Base-by-base conservation (phyloP, 2,888 invertebrate genomes). In the Tanypteryx hageni region DNA sequence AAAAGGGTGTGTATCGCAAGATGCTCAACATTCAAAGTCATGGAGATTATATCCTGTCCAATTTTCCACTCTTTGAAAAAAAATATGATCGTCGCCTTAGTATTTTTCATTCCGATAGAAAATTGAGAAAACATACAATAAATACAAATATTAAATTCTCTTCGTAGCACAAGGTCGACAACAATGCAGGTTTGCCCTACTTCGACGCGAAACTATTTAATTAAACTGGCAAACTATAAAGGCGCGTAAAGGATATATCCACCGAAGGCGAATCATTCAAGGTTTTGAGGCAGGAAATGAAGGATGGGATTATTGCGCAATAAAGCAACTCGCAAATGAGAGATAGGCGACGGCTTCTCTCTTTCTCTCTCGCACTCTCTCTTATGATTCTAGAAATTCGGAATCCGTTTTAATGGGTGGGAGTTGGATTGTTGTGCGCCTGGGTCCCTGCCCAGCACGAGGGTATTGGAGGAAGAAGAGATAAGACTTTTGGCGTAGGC, bases 291-390 rank as follows among this genome's bases (percentile, higher is more conserved):
- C 89, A 61, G 89, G 64, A 89, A 89, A 89, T 89, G 89, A 27
- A 68, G 56, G 89, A 44, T 11, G 64, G 89, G 44, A 89, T 89
- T 89, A 89, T 89, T 89, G 89, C 64, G 89, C 89, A 68, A 89
- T 89, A 89, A 89, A 89, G 61, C 76, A 18, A 44, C 89, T 22
- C 68, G 68, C 16, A 64, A 89, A 89, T 89, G 89, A 89, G 64
- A 61, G 89, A 64, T 59, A 58, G 18, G 89, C 56, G 44, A 18
- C 27, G 61, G 27, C 31, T 27, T 82, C 82, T 16, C 82, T 16
- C 31, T 27, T 3, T 16, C 83, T n/a, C 83, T 18, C 64, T 82
- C 82, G 5, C 83, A 8, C 83, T 18, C 64, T 82, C 82, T 44
- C 82, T 82, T 31, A 14, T 16, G 85, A 58, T 27, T 68, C 68